Conservation (phyloP, 2,888 invertebrate genomes). For the Agrochola lychnidis region DNA sequence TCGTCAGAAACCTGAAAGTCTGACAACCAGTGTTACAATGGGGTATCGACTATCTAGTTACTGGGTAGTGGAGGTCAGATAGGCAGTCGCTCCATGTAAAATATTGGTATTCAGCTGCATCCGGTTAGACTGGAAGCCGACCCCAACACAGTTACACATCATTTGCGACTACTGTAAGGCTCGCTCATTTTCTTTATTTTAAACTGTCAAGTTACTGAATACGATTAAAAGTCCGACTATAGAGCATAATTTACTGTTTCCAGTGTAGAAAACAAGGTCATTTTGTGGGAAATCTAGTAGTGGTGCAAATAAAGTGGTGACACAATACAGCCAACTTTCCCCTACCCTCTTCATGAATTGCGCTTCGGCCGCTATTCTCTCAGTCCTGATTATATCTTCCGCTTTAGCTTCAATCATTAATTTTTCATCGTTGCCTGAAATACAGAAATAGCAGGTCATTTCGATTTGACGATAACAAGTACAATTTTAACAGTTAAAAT, state of each 20-base stretch:
- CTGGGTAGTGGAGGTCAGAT: too few species aligned
- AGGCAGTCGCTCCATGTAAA: too few species aligned
- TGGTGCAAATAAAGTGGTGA: neutral
- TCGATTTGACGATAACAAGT: neutral
- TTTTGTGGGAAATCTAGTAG: neutral
- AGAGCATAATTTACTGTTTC: neutral
- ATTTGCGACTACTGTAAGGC: too few species aligned
- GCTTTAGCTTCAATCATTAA: constrained; percentile 91
- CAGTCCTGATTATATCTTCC: constrained; percentile 93
- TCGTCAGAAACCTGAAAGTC: too few species aligned
- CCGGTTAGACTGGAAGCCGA: too few species aligned
- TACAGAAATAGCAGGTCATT: neutral
- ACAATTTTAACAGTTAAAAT: too few species aligned
- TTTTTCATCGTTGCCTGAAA: constrained; percentile 84
- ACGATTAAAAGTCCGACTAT: neutral
- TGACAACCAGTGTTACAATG: too few species aligned
- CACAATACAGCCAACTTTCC: neutral
- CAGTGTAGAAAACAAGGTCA: neutral
- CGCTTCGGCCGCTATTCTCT: constrained; percentile 92
- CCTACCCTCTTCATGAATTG: constrained; percentile 94
- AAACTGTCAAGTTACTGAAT: neutral
- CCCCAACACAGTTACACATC: too few species aligned
- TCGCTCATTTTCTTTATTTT: too few species aligned
- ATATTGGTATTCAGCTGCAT: too few species aligned
- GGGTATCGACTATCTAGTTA: too few species aligned